phyloP scores from a whole-genome alignment of 2,797 vertebrate species.

The Rhincodon typus region DNA sequence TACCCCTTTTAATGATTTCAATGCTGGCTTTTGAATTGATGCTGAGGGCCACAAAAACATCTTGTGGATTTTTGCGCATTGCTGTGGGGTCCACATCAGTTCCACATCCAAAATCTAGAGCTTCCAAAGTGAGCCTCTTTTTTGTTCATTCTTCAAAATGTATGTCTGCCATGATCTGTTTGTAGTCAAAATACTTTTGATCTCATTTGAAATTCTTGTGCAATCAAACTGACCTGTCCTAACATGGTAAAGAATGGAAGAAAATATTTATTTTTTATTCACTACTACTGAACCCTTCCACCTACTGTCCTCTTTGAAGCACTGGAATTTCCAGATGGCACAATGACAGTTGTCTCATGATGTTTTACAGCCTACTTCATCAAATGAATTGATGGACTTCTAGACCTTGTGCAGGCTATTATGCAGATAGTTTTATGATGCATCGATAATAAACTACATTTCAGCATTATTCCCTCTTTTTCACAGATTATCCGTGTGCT shows the following conservation, averaged over 20 bases:
- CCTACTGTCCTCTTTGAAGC: background rate
- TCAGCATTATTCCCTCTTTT: slow-evolving; percentile 30
- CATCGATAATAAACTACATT: slow-evolving; percentile 21
- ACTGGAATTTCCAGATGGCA: background rate
- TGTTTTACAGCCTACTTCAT: background rate
- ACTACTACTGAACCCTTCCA: background rate
- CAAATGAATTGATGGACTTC: background rate
- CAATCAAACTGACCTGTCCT: background rate
- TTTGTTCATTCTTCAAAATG: background rate
- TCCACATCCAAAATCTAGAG: background rate
- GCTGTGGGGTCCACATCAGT: background rate
- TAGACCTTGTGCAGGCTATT: background rate
- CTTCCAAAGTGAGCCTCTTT: background rate
- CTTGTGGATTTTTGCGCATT: background rate
- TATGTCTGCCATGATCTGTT: background rate
- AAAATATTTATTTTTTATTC: background rate
- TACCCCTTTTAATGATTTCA: background rate
- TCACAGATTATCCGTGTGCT: slow-evolving; percentile 76
- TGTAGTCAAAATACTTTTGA: background rate
- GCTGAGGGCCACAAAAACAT: background rate
- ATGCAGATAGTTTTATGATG: slow-evolving; percentile 8
- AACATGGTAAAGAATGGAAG: background rate
- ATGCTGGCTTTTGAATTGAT: background rate
- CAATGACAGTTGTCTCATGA: background rate
- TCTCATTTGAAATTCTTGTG: background rate